Evolutionary conservation across 2,797 vertebrate genomes (phyloP), one percentile per base, ranked within the genome.

Genomic region (Triplophysa bombifrons): DNA sequence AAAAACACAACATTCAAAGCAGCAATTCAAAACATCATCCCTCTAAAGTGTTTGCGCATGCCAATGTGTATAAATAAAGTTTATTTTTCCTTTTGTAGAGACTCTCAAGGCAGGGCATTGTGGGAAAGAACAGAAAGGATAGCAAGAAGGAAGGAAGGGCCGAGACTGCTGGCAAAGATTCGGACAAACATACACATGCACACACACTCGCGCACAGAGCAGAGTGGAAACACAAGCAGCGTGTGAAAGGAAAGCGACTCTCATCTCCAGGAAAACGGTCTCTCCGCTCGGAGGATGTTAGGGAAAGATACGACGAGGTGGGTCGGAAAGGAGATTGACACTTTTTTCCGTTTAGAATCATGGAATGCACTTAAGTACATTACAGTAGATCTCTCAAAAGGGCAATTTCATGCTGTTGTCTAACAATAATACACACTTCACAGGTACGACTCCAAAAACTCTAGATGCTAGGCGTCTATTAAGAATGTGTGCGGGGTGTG

Each of bases 141-240:
- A 80, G 69, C n/a, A 67, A 76, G 68, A 44, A 75, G 72, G 82
- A 84, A 83, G 81, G 82, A 78, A 85, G 77, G 80, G 75, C 80
- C 61, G 84, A 85, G 87, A 85, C 51, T 78, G 76, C 58, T 85
- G 82, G 84, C 82, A 83, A 48, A 80, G 76, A 80, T 55, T 60
- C 60, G 69, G 72, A 85, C 61, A 17, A 80, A 83, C 73, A 4
- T 69, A 38, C 77, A 55, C 80, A 34, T 74, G 51, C 76, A 74
- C 14, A 65, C 70, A 68, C 46, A 72, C 71, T 77, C 38, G 58
- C 10, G 55, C 51, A 58, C 72, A 81, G 78, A 65, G 79, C 67
- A 38, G 34, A 63, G n/a, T 65, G 48, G 46, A 77, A 63, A 82
- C 46, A 61, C 70, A 72, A 76, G 51, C 19, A 60, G 74, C 84